Evolutionary conservation across 2,113 vertebrate genomes (phyloP), one percentile per base, ranked within the genome.

Genomic region (Platanista minor): DNA sequence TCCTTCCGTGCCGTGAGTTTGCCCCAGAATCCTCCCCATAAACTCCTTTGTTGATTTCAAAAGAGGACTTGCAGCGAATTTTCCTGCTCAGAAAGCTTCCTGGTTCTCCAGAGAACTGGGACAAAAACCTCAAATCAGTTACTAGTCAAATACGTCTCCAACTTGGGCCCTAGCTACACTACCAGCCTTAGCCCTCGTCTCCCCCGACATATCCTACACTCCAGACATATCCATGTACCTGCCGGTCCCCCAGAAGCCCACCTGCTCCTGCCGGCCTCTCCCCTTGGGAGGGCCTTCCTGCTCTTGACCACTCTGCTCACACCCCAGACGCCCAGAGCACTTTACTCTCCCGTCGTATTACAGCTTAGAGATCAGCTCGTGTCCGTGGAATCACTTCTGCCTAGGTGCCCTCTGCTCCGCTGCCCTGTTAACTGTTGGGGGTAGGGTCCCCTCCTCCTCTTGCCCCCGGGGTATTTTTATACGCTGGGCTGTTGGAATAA

Each of bases 31-130:
- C 57, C 33, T 84, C 39, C 41, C n/a, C 8, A n/a, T 25, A 80
- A 82, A 69, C 17, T 46, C 67, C 29, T 57, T 46, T 57, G 25
- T 15, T 74, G 66, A 74, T 57, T 75, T 85, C n/a, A 83, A 71
- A 93, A 52, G 43, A 90, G 93, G 93, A 61, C 66, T 29, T 36
- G 18, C 27, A 91, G 77, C 46, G 71, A 43, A 54, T 91, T 57
- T 93, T 74, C 57, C 49, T 66, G 57, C 27, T 96, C 59, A 84
- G 62, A 94, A 74, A 52, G 21, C 21, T 95, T 93, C 33, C 13
- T 46, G 27, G 39, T 77, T 91, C 59, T 86, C 64, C 74, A 87
- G 12, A 57, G 31, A 94, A 81, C 2, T 90, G 59, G 41, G 57
- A 11, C 46, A 23, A 90, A 95, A 86, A 59, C 15, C 74, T 83